A percentile compares a stretch with the other conserved stretches of the same genome.
Conservation (phyloP, 2,113 vertebrate genomes). For the Phainopepla nitens region DNA sequence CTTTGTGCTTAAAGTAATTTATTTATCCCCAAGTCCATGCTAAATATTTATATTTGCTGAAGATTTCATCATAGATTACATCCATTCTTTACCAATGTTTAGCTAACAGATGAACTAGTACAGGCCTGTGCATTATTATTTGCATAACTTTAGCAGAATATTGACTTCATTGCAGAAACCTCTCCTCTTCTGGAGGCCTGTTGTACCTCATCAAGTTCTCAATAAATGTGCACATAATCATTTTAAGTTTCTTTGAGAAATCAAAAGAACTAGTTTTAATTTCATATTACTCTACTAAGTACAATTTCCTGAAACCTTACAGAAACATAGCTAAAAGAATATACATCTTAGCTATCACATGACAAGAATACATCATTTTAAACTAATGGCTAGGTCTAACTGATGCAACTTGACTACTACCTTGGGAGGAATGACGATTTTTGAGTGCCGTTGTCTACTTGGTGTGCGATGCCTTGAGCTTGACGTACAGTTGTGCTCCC, state of each 20-base stretch:
- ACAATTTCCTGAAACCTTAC: background rate
- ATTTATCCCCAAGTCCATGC: conserved; percentile 8
- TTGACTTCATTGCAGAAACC: background rate
- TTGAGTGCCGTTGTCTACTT: background rate
- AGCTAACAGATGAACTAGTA: conserved; percentile 3
- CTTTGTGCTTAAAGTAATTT: background rate
- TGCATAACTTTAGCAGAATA: background rate
- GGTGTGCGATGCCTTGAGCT: background rate
- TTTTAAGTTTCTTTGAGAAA: background rate
- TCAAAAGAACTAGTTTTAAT: background rate
- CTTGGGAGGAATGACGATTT: conserved; percentile 30
- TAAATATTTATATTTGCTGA: conserved; percentile 48
- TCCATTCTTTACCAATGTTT: conserved; percentile 1
- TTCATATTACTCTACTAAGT: background rate
- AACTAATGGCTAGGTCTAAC: background rate
- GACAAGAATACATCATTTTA: background rate
- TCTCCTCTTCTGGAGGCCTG: background rate
- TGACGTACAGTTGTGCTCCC: conserved; percentile 27
- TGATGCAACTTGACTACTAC: conserved; percentile 40
- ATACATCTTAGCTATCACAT: background rate
- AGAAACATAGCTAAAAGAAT: background rate
- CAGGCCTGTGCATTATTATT: conserved; percentile 3
- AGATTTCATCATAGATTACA: conserved; percentile 21
- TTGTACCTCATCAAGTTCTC: background rate
- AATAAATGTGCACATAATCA: background rate